Evolutionary conservation across 2,113 vertebrate species (phyloP), one percentile per base, ranked within the genome.

Genomic region (Varanus salvator): DNA sequence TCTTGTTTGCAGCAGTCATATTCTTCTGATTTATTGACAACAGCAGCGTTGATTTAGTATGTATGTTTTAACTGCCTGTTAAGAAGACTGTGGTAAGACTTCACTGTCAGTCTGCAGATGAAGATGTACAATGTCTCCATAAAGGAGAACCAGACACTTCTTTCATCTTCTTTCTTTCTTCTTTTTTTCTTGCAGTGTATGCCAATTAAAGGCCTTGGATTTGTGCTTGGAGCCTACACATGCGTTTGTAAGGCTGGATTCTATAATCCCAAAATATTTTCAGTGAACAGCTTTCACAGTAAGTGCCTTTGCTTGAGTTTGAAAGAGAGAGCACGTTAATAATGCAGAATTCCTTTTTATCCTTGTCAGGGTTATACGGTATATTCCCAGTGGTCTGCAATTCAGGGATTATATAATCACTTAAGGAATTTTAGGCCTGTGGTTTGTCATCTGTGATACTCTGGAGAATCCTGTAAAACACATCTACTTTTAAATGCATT

Each of bases 171-270:
- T 94, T n/a, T 94, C 93, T 89, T 91, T 94, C 87, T 94, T 94
- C 95, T 93, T 87, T 91, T 93, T 93, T 97, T 92, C 94, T 96
- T 84, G 15, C 97, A 99, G 99, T 99, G 99, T 95, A 95, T 98
- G 97, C 98, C 99, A 21, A 97, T 98, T 94, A 98, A 97, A 90
- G 99, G 99, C 87, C 98, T 98, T 48, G 99, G 99, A 91, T 99
- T 99, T 92, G 98, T 99, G 76, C 96, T 99, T 27, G 99, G 98
- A 97, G 98, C 98, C 94, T 99, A 99, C 96, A 98, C 98, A 95
- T 99, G 99, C 92, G 96, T 98, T 96, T 99, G 99, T 97, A 99
- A 97, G 95, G 96, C 95, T 92, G 98, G 98, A 92, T 99, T 99
- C 97, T 99, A 98, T 97, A 98, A 99, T 95, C 98, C 98, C 89